Evolutionary conservation across 2,888 invertebrate genomes (phyloP), one percentile per base, ranked within the genome.

Genomic region (Unio pictorum): DNA sequence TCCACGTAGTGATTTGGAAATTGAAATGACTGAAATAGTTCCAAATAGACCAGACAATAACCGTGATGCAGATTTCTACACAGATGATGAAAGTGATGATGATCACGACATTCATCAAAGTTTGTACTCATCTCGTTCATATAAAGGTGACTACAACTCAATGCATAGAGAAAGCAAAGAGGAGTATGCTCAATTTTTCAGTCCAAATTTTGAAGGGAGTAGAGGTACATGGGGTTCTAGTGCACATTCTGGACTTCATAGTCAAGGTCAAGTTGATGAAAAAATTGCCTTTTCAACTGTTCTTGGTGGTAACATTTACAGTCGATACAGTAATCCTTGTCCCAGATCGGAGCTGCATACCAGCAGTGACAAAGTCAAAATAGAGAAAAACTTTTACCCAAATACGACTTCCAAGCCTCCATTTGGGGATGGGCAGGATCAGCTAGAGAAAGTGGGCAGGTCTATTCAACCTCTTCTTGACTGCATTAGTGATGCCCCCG

Each of bases 1-100:
- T 0, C 84, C 86, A 1, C 79, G 84, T 17, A 84, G 84, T 74
- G 84, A 82, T 64, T 68, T 73, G 5, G 81, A 80, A 4, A 75
- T 75, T 55, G 80, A 83, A 69, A 75, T 83, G 80, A 73, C 68
- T 45, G 79, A 79, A 17, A 72, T 76, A 61, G 58, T 58, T 64
- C 63, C 67, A 58, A 45, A 60, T 45, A 55, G 60, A 23, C 55
- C 54, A 15, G 61, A 20, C 20, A 45, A 59, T 54, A 64, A 64
- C 26, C 60, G 75, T 68, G 75, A 76, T 63, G 80, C 76, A 64
- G 81, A 81, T 66, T 81, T 81, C 71, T 75, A 78, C 67, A 81
- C 80, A 28, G 72, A 72, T 58, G 79, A 73, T 58, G 80, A 81
- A 26, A 81, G 80, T 76, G 81, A 81, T 45, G 74, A 71, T 55